A percentile compares a stretch with the other conserved stretches of the same genome.
Evolutionary conservation across 2,797 vertebrate genomes (phyloP).

Genomic region (Pagetopsis macropterus): DNA sequence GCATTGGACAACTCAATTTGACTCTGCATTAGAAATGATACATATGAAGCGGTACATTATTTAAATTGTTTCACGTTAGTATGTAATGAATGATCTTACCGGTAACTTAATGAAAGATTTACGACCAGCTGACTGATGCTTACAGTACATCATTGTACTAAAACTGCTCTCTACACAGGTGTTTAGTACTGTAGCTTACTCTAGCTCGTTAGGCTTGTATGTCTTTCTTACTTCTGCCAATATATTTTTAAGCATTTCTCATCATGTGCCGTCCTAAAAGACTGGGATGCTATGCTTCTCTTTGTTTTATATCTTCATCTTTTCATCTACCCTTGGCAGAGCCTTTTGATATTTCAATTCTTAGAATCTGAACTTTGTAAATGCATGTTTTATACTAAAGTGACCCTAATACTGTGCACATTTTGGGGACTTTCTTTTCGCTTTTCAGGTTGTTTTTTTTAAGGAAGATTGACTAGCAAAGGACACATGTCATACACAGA

Average conservation of each 20-base stretch:
- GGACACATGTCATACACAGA: conserved; percentile 1
- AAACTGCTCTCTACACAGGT: conserved; percentile 16
- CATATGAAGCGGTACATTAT: not conserved
- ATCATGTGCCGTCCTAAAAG: not conserved
- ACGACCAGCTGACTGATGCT: conserved; percentile 8
- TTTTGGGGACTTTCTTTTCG: not conserved
- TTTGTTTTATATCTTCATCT: not conserved
- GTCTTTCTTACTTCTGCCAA: conserved; percentile 17
- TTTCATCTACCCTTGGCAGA: not conserved
- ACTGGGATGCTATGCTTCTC: not conserved
- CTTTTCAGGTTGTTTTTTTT: conserved; percentile 21
- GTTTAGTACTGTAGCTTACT: conserved; percentile 17
- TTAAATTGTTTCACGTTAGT: not conserved
- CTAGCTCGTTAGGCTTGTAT: conserved; percentile 12
- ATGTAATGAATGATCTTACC: conserved; percentile 1
- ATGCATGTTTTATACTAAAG: conserved; percentile 36
- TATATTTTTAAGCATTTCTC: not conserved
- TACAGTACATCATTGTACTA: conserved; percentile 7
- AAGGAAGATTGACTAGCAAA: not conserved
- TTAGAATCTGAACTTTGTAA: conserved; percentile 21
- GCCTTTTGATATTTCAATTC: conserved; percentile 21
- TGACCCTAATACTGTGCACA: conserved; percentile 57
- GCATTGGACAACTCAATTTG: conserved; percentile 5
- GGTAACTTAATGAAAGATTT: conserved; percentile 18
- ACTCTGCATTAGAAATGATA: not conserved